These are phyloP conservation scores for Diadophis punctatus DNA, from an alignment of 2,113 vertebrate genomes.

Conservation along the genomic window DNA sequence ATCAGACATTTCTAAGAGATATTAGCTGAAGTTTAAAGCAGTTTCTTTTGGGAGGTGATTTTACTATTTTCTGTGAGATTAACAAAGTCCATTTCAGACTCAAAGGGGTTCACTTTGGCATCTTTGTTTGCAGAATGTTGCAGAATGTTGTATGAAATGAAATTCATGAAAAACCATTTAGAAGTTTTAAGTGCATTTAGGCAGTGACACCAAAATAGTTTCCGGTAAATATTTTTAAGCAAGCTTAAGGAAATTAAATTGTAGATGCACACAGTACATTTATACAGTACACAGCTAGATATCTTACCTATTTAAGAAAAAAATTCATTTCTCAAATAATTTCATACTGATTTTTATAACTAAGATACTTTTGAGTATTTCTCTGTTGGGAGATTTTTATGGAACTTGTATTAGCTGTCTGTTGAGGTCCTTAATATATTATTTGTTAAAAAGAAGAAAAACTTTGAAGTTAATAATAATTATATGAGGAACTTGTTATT, in stretches of 20 bases:
- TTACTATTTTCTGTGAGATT: background rate
- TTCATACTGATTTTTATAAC: background rate
- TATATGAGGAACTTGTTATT: constrained; percentile 40
- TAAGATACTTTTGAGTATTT: background rate
- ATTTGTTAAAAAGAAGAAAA: too few species aligned
- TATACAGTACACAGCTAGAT: background rate
- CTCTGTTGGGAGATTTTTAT: too few species aligned
- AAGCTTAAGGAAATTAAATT: background rate
- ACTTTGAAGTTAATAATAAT: background rate
- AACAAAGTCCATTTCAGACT: background rate
- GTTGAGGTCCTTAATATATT: too few species aligned
- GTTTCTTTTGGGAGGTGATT: too few species aligned
- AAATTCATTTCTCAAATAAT: background rate
- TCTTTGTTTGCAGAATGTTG: background rate
- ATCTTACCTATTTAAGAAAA: background rate
- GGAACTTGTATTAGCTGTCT: too few species aligned
- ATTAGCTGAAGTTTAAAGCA: background rate
- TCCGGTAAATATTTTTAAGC: background rate
- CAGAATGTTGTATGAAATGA: background rate
- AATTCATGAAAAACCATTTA: background rate
- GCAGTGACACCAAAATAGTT: background rate
- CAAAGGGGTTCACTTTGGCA: background rate
- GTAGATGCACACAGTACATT: background rate
- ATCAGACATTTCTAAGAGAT: background rate
- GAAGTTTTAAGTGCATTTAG: background rate